These are phyloP conservation scores for Eristalis tenax DNA, from an alignment of 2,888 invertebrate genomes.

Conservation along the genomic window DNA sequence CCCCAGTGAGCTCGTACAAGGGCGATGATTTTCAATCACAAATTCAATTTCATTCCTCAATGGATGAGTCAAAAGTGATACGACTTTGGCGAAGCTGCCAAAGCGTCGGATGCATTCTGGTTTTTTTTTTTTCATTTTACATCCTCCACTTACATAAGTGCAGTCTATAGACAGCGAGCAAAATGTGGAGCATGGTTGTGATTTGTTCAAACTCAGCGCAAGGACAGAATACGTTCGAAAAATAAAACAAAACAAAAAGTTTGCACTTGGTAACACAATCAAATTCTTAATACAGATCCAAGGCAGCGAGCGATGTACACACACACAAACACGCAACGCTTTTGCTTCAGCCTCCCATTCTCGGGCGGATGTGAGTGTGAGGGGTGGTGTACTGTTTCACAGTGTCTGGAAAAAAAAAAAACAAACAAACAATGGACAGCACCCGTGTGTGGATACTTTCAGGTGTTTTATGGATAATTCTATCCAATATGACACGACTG, in stretches of 20 bases:
- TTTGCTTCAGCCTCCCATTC: too few relatives aligned
- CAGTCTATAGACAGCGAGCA: too few relatives aligned
- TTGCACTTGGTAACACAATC: too few relatives aligned
- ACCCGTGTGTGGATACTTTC: background rate
- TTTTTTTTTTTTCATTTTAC: background rate
- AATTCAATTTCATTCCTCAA: background rate
- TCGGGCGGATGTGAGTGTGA: too few relatives aligned
- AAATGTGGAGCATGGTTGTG: slow-evolving; percentile 1
- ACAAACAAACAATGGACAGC: background rate
- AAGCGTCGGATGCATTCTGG: background rate
- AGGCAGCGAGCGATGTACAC: too few relatives aligned
- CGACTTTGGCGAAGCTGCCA: too few relatives aligned
- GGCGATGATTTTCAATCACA: background rate
- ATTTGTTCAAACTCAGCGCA: background rate
- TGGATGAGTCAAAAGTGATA: background rate
- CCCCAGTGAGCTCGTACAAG: background rate
- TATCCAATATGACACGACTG: slow-evolving; percentile 24
- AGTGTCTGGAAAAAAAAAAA: background rate
- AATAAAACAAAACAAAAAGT: too few relatives aligned
- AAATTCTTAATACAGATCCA: too few relatives aligned
- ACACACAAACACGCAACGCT: too few relatives aligned
- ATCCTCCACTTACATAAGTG: background rate
- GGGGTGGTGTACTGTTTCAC: too few relatives aligned
- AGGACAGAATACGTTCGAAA: too few relatives aligned
- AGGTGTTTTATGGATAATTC: slow-evolving; percentile 10